Evolutionary conservation across 2,797 vertebrate species (phyloP).

Genomic region (Macroramphosus scolopax): DNA sequence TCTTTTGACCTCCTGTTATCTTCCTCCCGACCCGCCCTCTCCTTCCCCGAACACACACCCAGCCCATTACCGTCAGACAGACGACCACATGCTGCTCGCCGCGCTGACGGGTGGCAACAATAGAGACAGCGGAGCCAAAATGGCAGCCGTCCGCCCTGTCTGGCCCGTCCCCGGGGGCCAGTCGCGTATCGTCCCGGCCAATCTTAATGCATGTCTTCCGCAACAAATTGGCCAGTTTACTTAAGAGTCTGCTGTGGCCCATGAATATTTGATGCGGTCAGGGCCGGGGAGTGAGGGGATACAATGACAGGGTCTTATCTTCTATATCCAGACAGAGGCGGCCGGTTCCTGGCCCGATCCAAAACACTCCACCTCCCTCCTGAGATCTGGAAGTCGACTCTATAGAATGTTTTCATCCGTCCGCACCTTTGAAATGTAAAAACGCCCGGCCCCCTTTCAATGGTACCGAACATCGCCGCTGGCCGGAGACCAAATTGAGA

Average conservation of each 20-base stretch:
- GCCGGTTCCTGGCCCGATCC: slow-evolving; percentile 58
- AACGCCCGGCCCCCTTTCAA: slow-evolving; percentile 39
- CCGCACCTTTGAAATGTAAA: slow-evolving; percentile 54
- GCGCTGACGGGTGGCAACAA: slow-evolving; percentile 61
- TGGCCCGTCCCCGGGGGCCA: slow-evolving; percentile 45
- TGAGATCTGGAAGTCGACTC: slow-evolving; percentile 50
- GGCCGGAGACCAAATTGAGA: slow-evolving; percentile 53
- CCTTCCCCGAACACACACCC: slow-evolving; percentile 38
- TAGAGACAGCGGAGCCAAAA: slow-evolving; percentile 66
- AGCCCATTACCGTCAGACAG: slow-evolving; percentile 54
- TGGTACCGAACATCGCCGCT: slow-evolving; percentile 32
- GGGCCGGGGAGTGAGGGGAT: slow-evolving; percentile 62
- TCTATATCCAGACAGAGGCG: slow-evolving; percentile 79
- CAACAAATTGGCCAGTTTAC: slow-evolving; percentile 84
- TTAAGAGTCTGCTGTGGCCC: slow-evolving; percentile 76
- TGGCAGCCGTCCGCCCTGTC: slow-evolving; percentile 53
- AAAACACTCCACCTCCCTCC: slow-evolving; percentile 56
- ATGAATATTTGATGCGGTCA: slow-evolving; percentile 82
- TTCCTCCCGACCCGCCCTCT: slow-evolving; percentile 32
- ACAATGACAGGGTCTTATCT: slow-evolving; percentile 81
- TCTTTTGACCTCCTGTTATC: slow-evolving; percentile 58
- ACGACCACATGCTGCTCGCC: slow-evolving; percentile 46
- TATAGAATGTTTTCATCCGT: slow-evolving; percentile 33
- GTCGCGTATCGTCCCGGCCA: slow-evolving; percentile 66
- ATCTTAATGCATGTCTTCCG: slow-evolving; percentile 79